These are phyloP conservation scores for Melanotaenia duboulayi DNA, from an alignment of 2,113 vertebrate species.

Conservation along the genomic window DNA sequence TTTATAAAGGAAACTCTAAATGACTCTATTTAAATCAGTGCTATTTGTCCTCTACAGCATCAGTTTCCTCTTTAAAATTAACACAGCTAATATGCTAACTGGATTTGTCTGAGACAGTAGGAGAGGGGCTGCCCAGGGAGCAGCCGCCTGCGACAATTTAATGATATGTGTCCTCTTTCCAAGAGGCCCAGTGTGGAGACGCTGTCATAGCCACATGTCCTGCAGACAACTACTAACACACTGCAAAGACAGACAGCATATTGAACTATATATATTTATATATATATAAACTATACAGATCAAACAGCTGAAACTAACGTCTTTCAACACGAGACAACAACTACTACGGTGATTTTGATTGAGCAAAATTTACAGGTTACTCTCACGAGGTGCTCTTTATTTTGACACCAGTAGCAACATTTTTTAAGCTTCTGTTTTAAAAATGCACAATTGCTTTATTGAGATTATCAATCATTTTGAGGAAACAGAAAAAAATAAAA, in stretches of 20 bases:
- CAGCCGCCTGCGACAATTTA: conserved; percentile 30
- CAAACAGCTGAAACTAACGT: too few species aligned
- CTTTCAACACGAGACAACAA: too few species aligned
- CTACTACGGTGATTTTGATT: too few species aligned
- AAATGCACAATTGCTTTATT: too few species aligned
- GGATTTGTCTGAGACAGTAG: conserved; percentile 25
- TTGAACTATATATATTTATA: too few species aligned
- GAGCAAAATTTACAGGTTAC: background rate
- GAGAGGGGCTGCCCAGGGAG: conserved; percentile 7
- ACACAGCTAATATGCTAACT: conserved; percentile 43
- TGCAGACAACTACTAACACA: background rate
- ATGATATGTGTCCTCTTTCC: conserved; percentile 36
- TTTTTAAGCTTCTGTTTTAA: too few species aligned
- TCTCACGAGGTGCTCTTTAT: background rate
- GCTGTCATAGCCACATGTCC: conserved; percentile 19
- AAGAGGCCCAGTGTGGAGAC: background rate
- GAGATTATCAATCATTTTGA: background rate
- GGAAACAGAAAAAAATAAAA: background rate
- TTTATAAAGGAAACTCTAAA: conserved; percentile 50
- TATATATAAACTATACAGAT: background rate
- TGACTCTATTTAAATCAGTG: background rate
- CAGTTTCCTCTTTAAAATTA: conserved; percentile 53
- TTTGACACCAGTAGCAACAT: background rate
- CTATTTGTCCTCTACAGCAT: conserved; percentile 59
- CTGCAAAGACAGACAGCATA: background rate